phyloP scores from a whole-genome alignment of 2,888 invertebrate species.

The Caenorhabditis sp. region DNA sequence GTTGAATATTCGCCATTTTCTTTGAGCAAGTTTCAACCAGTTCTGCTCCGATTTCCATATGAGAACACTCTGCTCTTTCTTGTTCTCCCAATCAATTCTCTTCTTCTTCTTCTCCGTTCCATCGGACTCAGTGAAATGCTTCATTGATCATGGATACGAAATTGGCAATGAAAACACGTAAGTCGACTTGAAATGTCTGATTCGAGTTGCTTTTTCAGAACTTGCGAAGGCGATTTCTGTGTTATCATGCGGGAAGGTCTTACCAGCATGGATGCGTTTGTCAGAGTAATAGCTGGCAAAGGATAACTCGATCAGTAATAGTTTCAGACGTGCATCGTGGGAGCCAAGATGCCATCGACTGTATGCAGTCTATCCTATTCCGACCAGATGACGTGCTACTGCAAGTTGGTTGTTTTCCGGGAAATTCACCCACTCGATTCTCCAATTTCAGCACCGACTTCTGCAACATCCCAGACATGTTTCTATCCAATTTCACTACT shows the following conservation, averaged over 20 bases:
- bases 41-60: too few species aligned
- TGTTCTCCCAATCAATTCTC: too few species aligned
- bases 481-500: constrained; percentile 3
- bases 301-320: neutral
- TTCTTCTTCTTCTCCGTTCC: too few species aligned
- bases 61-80: too few species aligned
- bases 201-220: too few species aligned
- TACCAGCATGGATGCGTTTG: neutral
- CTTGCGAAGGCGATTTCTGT: constrained; percentile 35
- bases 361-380: neutral
- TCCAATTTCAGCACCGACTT: constrained; percentile 13
- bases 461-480: constrained; percentile 10
- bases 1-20: too few species aligned
- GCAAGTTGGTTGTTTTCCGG: constrained; percentile 11
- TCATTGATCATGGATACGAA: neutral
- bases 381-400: constrained; percentile 11
- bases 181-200: too few species aligned
- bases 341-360: constrained; percentile 6
- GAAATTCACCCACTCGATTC: neutral
- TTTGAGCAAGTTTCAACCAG: too few species aligned
- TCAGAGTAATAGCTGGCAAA: neutral
- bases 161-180: constrained; percentile 1
- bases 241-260: neutral
- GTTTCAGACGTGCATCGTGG: constrained; percentile 13
- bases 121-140: too few species aligned